Conservation (phyloP, 2,797 vertebrate genomes). For the Kryptopterus vitreolus region DNA sequence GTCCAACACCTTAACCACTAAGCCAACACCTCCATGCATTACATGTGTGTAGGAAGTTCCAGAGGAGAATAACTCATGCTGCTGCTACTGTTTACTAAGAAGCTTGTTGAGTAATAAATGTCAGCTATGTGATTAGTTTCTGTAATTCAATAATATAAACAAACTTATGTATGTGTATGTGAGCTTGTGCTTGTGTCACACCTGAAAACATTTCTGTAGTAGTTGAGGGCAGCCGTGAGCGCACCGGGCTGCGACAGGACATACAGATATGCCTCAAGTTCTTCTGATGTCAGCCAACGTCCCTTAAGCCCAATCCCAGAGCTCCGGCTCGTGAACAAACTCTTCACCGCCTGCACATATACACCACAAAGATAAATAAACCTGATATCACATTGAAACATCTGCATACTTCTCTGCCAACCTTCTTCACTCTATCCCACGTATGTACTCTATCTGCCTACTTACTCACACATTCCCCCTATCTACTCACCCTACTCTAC, state of each 20-base stretch:
- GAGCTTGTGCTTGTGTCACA: slow-evolving; percentile 54
- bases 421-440: neutral
- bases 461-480: neutral
- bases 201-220: slow-evolving; percentile 96
- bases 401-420: neutral
- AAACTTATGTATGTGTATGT: neutral
- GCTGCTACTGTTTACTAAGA: neutral
- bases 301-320: slow-evolving; percentile 91
- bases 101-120: neutral
- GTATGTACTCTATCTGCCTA: neutral
- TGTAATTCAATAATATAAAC: neutral
- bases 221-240: slow-evolving; percentile 91
- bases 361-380: slow-evolving; percentile 13
- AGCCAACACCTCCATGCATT: no score
- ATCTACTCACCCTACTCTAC: neutral
- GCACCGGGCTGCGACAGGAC: slow-evolving; percentile 95
- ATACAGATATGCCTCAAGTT: slow-evolving; percentile 93
- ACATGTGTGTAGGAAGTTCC: neutral
- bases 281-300: slow-evolving; percentile 86
- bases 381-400: neutral
- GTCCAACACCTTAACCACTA: no score
- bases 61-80: neutral
- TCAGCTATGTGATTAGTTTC: neutral
- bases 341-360: slow-evolving; percentile 81
- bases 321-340: slow-evolving; percentile 88